Evolutionary conservation across 2,113 vertebrate genomes (phyloP), one percentile per base, ranked within the genome.

Genomic region (Plestiodon gilberti): DNA sequence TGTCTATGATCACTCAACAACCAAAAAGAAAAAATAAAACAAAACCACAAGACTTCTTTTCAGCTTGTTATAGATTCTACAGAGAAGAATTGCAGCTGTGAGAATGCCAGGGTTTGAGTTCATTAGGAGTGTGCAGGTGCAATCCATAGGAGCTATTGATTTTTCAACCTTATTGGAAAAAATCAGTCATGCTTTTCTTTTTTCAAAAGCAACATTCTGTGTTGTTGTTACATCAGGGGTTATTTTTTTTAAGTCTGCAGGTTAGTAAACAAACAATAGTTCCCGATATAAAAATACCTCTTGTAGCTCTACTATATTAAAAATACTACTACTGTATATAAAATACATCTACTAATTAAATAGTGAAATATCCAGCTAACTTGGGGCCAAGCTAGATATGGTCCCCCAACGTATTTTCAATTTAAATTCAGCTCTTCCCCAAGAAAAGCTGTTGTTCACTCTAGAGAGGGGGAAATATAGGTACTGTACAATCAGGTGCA

Each of bases 111-210:
- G 64, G 30, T 84, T 74, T 2, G 82, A 79, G 57, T 84, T 84
- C 70, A 71, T 88, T 93, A 88, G 80, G 81, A 88, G 92, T 52
- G 83, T 20, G 20, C 76, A 74, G 0, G 0, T 55, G 81, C 75
- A 67, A 3, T 91, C 89, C 57, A 81, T 77, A 65, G 89, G 88
- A 89, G 71, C 89, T 90, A 94, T 93, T 76, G 84, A 91, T 90
- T 90, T 90, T 70, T 85, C 57, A 76, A 87, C 84, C 76, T 92
- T 93, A 91, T 92, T 93, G 90, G 93, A 69, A 89, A 92, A 52
- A 92, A 87, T 88, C 88, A 88, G 85, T 87, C 85, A 85, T 87
- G 88, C 86, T 84, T 88, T 89, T 91, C 82, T 91, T 92, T 91
- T 89, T 89, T 17, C 3, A 43, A n/a, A 78, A 40, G 48, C 6